Conservation (phyloP, 2,113 vertebrate species). For the Notothenia coriiceps region DNA sequence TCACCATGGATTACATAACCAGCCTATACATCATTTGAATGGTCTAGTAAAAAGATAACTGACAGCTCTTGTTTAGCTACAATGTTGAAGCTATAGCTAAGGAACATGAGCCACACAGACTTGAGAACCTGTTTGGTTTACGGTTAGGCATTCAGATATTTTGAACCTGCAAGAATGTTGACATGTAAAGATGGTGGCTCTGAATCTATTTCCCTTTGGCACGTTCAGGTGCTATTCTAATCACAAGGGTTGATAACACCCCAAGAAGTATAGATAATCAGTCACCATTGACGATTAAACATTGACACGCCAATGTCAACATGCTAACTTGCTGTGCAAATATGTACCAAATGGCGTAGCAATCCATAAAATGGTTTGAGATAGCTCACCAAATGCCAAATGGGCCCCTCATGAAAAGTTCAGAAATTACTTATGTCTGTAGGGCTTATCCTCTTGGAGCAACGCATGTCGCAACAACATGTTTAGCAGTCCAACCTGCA, state of each 20-base stretch:
- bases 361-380: background rate
- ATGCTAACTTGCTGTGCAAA: background rate
- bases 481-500: background rate
- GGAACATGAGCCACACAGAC: constrained; percentile 31
- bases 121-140: background rate
- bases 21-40: constrained; percentile 61
- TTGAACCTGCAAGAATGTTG: background rate
- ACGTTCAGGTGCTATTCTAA: background rate
- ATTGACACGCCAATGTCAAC: too few relatives aligned
- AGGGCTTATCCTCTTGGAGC: too few relatives aligned
- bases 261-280: background rate
- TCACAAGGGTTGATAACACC: background rate
- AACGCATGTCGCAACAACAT: too few relatives aligned
- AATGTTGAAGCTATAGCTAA: constrained; percentile 12
- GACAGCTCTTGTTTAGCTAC: constrained; percentile 7
- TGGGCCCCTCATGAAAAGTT: background rate
- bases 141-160: background rate
- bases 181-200: background rate
- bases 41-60: constrained; percentile 49
- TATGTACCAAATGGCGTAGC: background rate
- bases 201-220: background rate
- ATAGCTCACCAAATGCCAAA: background rate
- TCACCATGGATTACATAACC: constrained; percentile 51
- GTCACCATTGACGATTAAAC: background rate
- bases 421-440: background rate